Conservation (phyloP, 2,888 invertebrate species). For the Nudaria mundana region DNA sequence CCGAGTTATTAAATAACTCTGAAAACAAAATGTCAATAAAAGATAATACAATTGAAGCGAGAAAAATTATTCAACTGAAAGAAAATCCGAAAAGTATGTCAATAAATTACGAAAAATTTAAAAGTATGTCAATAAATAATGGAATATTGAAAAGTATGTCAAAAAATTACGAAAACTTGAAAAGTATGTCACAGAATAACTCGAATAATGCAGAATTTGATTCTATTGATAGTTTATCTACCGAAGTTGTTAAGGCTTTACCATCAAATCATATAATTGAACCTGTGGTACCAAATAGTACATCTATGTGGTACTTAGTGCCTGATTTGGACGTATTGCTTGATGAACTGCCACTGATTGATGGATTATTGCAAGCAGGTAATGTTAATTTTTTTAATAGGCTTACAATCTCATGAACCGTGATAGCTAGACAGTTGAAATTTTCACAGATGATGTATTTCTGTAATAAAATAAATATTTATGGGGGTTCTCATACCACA, state of each 20-base stretch:
- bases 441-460: no score
- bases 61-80: not conserved
- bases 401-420: no score
- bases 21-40: no score
- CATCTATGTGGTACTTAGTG: conserved; percentile 35
- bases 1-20: no score
- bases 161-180: not conserved
- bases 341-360: conserved; percentile 33
- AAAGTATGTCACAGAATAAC: not conserved
- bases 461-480: no score
- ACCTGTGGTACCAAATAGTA: not conserved
- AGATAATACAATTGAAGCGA: not conserved
- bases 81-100: not conserved
- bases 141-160: not conserved
- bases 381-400: conserved; percentile 1
- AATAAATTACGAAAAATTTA: no score
- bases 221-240: no score
- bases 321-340: conserved; percentile 37
- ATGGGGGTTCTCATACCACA: no score
- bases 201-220: no score
- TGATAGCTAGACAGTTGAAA: no score
- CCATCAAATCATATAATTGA: no score
- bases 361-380: conserved; percentile 35
- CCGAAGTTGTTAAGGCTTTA: no score
- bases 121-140: not conserved